phyloP scores from a whole-genome alignment of 2,888 invertebrate species.

The Mesorhabditis belari region DNA sequence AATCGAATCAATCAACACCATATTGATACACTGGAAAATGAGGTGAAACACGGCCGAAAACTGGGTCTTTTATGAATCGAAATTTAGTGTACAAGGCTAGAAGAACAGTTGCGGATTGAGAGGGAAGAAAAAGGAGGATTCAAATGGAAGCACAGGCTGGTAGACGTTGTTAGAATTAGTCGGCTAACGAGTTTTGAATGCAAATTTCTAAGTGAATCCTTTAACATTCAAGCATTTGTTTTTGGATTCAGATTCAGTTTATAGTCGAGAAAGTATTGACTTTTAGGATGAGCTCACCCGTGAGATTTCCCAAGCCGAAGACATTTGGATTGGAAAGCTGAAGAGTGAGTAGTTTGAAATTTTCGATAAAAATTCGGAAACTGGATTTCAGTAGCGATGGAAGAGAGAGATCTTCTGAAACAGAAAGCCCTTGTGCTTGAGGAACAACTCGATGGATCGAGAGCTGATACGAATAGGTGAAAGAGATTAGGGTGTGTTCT shows the following conservation, averaged over 20 bases:
- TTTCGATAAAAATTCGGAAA: too few species aligned
- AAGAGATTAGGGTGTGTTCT: too few species aligned
- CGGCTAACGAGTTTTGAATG: too few species aligned
- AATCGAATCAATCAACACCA: background rate
- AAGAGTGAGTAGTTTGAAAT: background rate
- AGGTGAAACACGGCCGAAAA: background rate
- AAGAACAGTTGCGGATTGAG: background rate
- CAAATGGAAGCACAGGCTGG: background rate
- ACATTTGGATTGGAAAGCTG: constrained; percentile 30
- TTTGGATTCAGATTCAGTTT: too few species aligned
- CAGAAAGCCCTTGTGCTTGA: background rate
- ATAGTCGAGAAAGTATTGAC: too few species aligned
- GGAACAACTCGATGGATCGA: background rate
- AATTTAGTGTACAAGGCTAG: background rate
- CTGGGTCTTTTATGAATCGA: background rate
- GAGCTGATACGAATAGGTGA: background rate
- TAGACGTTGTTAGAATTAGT: too few species aligned
- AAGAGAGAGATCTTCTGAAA: background rate
- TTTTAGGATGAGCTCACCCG: constrained; percentile 24
- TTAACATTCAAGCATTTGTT: too few species aligned
- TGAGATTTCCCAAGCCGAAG: constrained; percentile 24
- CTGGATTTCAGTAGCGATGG: background rate
- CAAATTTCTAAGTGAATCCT: too few species aligned
- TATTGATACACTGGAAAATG: background rate
- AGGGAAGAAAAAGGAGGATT: background rate